These are phyloP conservation scores for Shinisaurus crocodilurus DNA, from an alignment of 2,113 vertebrate genomes.

Conservation along the genomic window DNA sequence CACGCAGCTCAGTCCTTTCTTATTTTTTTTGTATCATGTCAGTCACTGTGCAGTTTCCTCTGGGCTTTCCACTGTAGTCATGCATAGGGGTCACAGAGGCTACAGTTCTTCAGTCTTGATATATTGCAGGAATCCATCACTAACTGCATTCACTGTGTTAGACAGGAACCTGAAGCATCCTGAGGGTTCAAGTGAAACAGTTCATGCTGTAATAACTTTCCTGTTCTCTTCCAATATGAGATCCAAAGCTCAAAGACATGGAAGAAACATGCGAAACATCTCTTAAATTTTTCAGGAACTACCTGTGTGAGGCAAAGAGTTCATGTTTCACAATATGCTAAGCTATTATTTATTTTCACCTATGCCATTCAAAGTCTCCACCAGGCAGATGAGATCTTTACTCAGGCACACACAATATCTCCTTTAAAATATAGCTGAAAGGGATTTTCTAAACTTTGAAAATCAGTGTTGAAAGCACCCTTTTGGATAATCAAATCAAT, in stretches of 20 bases:
- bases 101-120: constrained; percentile 23
- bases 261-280: neutral
- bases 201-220: constrained; percentile 23
- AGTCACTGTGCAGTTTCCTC: neutral
- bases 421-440: neutral
- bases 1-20: neutral
- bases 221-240: constrained; percentile 13
- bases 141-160: neutral
- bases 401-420: neutral
- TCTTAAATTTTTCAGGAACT: neutral
- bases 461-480: neutral
- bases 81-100: neutral
- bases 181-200: accelerated
- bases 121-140: constrained; percentile 7
- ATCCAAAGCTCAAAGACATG: neutral
- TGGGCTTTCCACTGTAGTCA: neutral
- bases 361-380: neutral
- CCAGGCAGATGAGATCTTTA: neutral
- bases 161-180: constrained; percentile 24
- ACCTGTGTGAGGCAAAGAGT: neutral
- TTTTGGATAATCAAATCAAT: neutral
- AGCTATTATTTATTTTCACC: neutral
- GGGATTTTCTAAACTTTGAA: neutral
- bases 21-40: neutral
- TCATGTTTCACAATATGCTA: neutral